phyloP scores from a whole-genome alignment of 1,140 invertebrate genomes.

The Lepidurus couesii region DNA sequence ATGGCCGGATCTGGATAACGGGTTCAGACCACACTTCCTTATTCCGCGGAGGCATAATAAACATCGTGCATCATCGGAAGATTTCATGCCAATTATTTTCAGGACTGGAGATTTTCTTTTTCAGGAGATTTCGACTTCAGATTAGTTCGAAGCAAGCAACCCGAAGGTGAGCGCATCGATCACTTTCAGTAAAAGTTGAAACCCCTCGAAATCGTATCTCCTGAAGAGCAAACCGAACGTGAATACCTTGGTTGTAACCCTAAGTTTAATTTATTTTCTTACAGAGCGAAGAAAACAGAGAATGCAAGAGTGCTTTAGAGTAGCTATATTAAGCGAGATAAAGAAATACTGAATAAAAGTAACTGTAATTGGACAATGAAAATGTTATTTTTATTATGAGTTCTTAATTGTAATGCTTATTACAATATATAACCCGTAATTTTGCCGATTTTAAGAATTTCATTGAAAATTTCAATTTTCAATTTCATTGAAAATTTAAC shows the following conservation, averaged over 20 bases:
- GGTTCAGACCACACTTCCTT: slow-evolving; percentile 4
- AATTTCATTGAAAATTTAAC: no score
- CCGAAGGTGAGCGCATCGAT: neutral
- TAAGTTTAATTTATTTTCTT: no score
- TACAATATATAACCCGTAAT: no score
- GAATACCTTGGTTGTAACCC: neutral
- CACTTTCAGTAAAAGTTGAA: neutral
- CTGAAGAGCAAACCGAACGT: neutral
- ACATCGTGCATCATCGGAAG: slow-evolving; percentile 1
- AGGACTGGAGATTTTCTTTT: neutral
- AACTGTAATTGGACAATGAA: no score
- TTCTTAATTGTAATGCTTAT: no score
- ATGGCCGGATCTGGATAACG: slow-evolving; percentile 17
- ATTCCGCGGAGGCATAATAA: neutral
- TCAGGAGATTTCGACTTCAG: neutral
- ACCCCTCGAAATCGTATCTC: neutral
- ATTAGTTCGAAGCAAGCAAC: neutral
- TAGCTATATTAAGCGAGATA: no score
- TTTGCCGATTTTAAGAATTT: no score
- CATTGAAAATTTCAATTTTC: no score
- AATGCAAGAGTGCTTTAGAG: no score
- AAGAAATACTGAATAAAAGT: no score
- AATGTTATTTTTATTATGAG: no score
- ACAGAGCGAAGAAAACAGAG: no score
- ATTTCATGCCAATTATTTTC: slow-evolving; percentile 22